A percentile compares a stretch with the other conserved stretches of the same genome.
phyloP scores from a whole-genome alignment of 2,888 invertebrate genomes.

The Uropetala carovei region DNA sequence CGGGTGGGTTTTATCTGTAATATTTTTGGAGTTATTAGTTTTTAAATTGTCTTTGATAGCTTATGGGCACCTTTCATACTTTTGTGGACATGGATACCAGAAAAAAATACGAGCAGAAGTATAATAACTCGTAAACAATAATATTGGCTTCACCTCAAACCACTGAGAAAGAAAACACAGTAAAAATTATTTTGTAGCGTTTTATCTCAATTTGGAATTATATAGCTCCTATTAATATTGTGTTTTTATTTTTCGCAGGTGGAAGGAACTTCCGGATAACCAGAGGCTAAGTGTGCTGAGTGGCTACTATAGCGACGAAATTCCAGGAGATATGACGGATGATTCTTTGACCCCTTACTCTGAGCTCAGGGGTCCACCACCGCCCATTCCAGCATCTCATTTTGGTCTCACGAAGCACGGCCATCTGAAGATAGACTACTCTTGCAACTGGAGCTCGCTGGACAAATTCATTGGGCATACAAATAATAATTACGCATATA shows the following conservation, averaged over 20 bases:
- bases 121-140: no score
- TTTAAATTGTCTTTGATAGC: no score
- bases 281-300: constrained; percentile 53
- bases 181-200: not conserved
- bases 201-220: not conserved
- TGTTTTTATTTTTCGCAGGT: constrained; percentile 13
- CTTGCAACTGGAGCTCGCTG: constrained; percentile 88
- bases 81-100: no score
- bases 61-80: no score
- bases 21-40: no score
- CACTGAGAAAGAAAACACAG: no score
- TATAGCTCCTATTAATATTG: not conserved
- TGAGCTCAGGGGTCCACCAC: constrained; percentile 7
- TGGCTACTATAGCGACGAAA: constrained; percentile 51
- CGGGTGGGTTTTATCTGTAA: no score
- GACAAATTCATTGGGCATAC: constrained; percentile 84
- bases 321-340: constrained; percentile 47
- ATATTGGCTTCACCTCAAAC: no score
- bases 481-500: not conserved
- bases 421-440: constrained; percentile 88
- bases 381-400: constrained; percentile 72
- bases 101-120: no score
- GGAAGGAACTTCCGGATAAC: constrained; percentile 42
- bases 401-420: constrained; percentile 87
- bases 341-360: constrained; percentile 13